Base-by-base conservation (phyloP, 2,797 vertebrate species). In the Heterohyrax brucei region DNA sequence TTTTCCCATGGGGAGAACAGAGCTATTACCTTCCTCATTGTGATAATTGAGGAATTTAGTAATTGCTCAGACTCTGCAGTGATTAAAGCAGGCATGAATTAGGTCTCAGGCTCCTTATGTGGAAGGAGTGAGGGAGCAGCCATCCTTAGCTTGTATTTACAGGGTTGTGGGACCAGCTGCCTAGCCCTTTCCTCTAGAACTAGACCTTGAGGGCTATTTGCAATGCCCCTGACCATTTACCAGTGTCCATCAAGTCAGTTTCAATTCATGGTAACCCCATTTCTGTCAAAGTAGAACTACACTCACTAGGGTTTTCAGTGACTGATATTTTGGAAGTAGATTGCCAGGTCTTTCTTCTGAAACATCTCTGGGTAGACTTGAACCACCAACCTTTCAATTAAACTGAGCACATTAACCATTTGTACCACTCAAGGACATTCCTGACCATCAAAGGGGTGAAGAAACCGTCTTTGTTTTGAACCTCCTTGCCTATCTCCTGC, bases 121-220 rank as follows among this genome's bases (percentile, higher is more conserved):
- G 1, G 0, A 44, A 85, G 44, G 44, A 2, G 0, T 4, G 8
- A 26, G 0, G 5, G 5, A 46, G 28, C 53, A 6, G 26, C 28
- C 19, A 3, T 10, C 39, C 30, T 66, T 12, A 13, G 61, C 50
- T 1, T 24, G 5, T 75, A 24, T n/a, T 14, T 46, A 7, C 19
- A 14, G 72, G 50, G 10, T 28, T 9, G 13, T 13, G 28, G 68
- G 53, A n/a, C 33, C 0, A 0, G 39, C 30, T n/a, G 39, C 24
- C 44, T 62, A 33, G 46, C 8, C 10, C 18, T 61, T 72, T 7
- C 30, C 33, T 50, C 72, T 50, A 19, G 6, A 82, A 0, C 30
- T 53, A 22, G 30, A 9, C 2, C 18, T n/a, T 62, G 30, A 56
- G 26, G 10, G 30, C 2, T 46, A 44, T 21, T 73, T 22, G 3